Evolutionary conservation across 2,888 invertebrate species (phyloP).

Genomic region (Protophormia terraenovae): DNA sequence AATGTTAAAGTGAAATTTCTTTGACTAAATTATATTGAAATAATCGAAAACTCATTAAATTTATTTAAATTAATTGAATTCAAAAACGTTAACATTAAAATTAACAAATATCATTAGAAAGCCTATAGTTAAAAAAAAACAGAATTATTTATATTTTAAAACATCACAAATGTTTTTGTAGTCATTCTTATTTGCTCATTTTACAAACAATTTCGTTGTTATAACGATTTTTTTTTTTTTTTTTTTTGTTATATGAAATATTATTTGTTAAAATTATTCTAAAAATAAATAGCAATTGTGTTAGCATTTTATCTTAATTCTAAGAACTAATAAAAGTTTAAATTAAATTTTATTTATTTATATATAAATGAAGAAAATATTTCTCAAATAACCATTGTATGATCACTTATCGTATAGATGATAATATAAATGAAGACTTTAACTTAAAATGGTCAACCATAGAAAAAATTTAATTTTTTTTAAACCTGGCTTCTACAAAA

Average conservation of each 20-base stretch:
- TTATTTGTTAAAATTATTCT: not conserved
- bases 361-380: not conserved
- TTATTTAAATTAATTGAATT: too few relatives aligned
- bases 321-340: not conserved
- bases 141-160: too few relatives aligned
- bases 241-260: not conserved
- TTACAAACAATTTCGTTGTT: not conserved
- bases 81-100: too few relatives aligned
- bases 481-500: too few relatives aligned
- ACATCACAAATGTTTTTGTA: not conserved
- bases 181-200: too few relatives aligned
- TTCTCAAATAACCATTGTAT: not conserved
- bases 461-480: not conserved
- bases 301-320: not conserved
- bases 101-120: too few relatives aligned
- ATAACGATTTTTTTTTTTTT: not conserved
- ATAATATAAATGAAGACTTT: not conserved
- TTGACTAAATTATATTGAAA: not conserved
- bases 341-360: not conserved
- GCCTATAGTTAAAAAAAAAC: too few relatives aligned
- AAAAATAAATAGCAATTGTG: not conserved
- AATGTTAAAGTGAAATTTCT: not conserved
- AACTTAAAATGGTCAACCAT: not conserved
- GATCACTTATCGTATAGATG: not conserved
- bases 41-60: not conserved